phyloP scores from a whole-genome alignment of 2,113 vertebrate genomes.

The Eclectus roratus region DNA sequence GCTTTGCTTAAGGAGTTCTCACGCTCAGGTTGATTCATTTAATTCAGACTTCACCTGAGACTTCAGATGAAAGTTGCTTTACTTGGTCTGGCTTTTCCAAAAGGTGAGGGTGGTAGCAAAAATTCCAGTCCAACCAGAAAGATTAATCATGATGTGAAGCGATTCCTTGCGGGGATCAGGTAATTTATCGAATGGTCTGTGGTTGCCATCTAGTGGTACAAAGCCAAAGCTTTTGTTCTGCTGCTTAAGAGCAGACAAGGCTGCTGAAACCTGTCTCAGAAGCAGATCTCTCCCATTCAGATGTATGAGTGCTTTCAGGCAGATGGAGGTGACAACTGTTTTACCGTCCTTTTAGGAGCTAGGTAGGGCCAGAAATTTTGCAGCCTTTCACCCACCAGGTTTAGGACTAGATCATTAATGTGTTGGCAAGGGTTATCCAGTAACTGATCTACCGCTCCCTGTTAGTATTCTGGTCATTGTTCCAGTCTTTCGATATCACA shows the following conservation, averaged over 20 bases:
- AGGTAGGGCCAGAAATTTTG: not conserved
- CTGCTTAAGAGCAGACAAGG: rapidly evolving
- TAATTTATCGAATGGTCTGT: not conserved
- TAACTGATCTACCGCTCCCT: not conserved
- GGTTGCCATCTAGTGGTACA: constrained; percentile 55
- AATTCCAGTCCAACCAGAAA: not conserved
- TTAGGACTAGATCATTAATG: not conserved
- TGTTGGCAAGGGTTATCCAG: not conserved
- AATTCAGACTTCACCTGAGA: not conserved
- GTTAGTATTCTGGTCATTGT: not conserved
- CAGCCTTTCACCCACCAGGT: not conserved
- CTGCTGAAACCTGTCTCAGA: not conserved
- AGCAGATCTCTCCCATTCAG: not conserved
- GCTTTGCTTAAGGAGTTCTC: not conserved
- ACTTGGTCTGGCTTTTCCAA: not conserved
- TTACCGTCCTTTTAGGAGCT: not conserved
- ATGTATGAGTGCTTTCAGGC: not conserved
- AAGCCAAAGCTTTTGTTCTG: not conserved
- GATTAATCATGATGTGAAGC: not conserved
- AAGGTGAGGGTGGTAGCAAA: not conserved
- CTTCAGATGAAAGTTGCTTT: not conserved
- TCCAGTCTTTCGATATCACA: not conserved
- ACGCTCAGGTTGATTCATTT: not conserved
- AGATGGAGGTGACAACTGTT: not conserved
- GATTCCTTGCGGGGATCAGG: too few species aligned